Conservation (phyloP, 2,113 vertebrate genomes). For the Colossoma macropomum region DNA sequence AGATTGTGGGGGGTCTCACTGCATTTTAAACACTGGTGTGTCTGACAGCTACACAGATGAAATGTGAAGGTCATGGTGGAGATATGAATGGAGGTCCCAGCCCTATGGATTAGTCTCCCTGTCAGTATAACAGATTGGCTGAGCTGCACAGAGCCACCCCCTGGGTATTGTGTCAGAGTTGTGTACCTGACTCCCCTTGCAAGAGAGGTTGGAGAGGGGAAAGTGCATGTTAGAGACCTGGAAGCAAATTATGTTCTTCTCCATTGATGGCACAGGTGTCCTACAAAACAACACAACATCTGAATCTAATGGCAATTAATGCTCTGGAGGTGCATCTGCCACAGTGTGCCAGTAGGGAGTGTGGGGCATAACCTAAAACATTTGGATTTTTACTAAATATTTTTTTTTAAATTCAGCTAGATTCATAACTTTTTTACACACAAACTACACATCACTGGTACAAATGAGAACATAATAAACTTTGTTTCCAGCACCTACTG, state of each 20-base stretch:
- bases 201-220: not conserved
- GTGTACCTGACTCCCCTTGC: constrained; percentile 46
- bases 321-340: too few relatives aligned
- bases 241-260: not conserved
- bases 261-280: not conserved
- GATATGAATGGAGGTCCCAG: constrained; percentile 55
- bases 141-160: constrained; percentile 45
- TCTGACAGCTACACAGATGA: constrained; percentile 41
- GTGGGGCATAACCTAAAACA: too few relatives aligned
- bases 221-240: constrained; percentile 9
- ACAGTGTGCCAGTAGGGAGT: too few relatives aligned
- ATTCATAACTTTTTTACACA: too few relatives aligned
- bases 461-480: too few relatives aligned
- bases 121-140: constrained; percentile 65
- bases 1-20: not conserved
- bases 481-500: too few relatives aligned
- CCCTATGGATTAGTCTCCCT: constrained; percentile 63
- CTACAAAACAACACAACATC: not conserved
- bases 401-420: too few relatives aligned
- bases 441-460: too few relatives aligned
- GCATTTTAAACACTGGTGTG: constrained; percentile 7
- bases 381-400: too few relatives aligned
- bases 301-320: not conserved
- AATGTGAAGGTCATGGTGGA: constrained; percentile 63
- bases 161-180: constrained; percentile 46